Percentiles rank a stretch among this genome's conserved stretches.
Conservation (phyloP, 2,888 invertebrate species). For the Crocallis elinguaria region DNA sequence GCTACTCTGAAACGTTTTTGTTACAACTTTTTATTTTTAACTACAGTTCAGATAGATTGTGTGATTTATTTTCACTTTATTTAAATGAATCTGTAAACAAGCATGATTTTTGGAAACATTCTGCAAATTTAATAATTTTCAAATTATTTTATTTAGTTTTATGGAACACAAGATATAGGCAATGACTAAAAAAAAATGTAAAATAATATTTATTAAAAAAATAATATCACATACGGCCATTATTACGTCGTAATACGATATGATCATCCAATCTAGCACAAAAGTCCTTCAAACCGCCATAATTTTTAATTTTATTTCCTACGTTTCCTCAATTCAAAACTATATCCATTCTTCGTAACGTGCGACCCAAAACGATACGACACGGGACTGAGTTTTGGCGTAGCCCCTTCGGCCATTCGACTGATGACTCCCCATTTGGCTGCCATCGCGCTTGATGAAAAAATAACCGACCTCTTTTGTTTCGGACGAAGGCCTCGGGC, state of each 20-base stretch:
- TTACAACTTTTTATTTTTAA: background rate
- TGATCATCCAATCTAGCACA: no score
- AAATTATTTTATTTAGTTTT: no score
- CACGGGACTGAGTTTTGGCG: slow-evolving; percentile 13
- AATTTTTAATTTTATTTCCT: background rate
- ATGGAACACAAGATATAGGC: no score
- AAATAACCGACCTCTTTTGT: slow-evolving; percentile 40
- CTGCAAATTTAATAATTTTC: no score
- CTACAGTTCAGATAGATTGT: no score
- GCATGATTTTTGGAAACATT: no score
- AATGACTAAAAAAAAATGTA: no score
- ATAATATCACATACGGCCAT: no score
- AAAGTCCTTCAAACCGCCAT: background rate
- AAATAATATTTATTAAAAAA: no score
- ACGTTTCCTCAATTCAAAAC: slow-evolving; percentile 10
- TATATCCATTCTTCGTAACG: slow-evolving; percentile 6
- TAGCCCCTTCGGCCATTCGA: slow-evolving; percentile 36
- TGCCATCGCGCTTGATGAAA: slow-evolving; percentile 40
- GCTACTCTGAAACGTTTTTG: background rate
- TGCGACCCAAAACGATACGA: slow-evolving; percentile 9
- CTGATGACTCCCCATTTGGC: slow-evolving; percentile 39
- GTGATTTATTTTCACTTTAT: no score
- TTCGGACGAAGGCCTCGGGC: slow-evolving; percentile 22
- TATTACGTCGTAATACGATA: no score
- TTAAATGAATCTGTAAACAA: no score